Conservation (phyloP, 2,888 invertebrate species). For the Camponotus fellah region DNA sequence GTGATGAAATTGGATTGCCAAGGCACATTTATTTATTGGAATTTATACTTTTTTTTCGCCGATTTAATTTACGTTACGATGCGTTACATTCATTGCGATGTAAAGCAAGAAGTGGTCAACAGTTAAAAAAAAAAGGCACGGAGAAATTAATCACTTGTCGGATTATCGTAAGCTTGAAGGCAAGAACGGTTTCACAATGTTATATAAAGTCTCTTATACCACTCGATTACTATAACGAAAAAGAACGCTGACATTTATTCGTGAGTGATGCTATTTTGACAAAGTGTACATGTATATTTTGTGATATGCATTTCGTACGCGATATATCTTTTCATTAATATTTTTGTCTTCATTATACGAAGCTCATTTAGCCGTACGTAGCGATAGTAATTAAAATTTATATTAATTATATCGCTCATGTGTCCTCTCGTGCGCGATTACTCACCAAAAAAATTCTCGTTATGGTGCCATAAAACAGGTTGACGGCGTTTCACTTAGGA, state of each 20-base stretch:
- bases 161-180: slow-evolving; percentile 36
- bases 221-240: not conserved
- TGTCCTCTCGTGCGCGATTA: slow-evolving; percentile 44
- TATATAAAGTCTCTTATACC: slow-evolving; percentile 21
- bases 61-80: slow-evolving; percentile 42
- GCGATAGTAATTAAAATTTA: slow-evolving; percentile 63
- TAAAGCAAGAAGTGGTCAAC: slow-evolving; percentile 22
- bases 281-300: not conserved
- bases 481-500: slow-evolving; percentile 58
- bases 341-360: slow-evolving; percentile 39
- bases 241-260: slow-evolving; percentile 17
- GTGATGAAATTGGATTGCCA: slow-evolving; percentile 62
- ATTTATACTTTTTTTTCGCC: slow-evolving; percentile 34
- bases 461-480: slow-evolving; percentile 66
- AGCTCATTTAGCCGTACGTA: slow-evolving; percentile 41
- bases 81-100: slow-evolving; percentile 43
- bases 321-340: slow-evolving; percentile 21
- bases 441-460: slow-evolving; percentile 59
- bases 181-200: slow-evolving; percentile 11
- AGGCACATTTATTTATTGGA: slow-evolving; percentile 42
- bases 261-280: slow-evolving; percentile 1
- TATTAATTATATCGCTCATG: slow-evolving; percentile 62
- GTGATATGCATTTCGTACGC: not conserved
- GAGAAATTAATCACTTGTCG: slow-evolving; percentile 45
- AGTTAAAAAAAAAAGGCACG: slow-evolving; percentile 1